Percentiles rank a stretch among this genome's conserved stretches.
Conservation (phyloP, 2,797 vertebrate species). For the Falco peregrinus region DNA sequence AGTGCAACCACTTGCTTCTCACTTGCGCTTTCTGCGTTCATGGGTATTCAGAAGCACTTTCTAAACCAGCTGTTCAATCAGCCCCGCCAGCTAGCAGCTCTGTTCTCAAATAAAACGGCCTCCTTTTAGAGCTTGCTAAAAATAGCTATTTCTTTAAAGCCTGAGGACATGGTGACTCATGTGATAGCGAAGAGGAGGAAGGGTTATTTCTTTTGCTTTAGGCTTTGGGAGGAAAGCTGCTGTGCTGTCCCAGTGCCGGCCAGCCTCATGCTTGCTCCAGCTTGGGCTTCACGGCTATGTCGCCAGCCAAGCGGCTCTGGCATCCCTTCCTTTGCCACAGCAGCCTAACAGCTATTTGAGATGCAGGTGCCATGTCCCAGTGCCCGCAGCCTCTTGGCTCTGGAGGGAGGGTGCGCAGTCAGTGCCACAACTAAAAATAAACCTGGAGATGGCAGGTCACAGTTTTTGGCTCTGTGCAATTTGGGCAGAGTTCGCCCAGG, state of each 20-base stretch:
- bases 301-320: neutral
- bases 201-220: neutral
- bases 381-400: neutral
- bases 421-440: neutral
- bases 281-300: accelerated
- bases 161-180: neutral
- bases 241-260: neutral
- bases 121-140: conserved; percentile 41
- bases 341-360: neutral
- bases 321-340: neutral
- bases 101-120: neutral
- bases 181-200: neutral
- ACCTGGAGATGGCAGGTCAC: accelerated
- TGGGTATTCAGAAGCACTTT: neutral
- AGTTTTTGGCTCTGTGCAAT: neutral
- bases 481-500: neutral
- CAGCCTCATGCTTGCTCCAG: accelerated
- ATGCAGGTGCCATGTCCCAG: neutral
- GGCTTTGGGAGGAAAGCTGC: neutral
- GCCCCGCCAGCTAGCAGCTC: neutral
- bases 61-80: neutral
- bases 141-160: conserved; percentile 6
- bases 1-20: neutral
- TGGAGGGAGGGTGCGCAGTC: neutral
- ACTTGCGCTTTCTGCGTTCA: accelerated